phyloP scores from a whole-genome alignment of 2,113 vertebrate species.

The Irena cyanogastra region DNA sequence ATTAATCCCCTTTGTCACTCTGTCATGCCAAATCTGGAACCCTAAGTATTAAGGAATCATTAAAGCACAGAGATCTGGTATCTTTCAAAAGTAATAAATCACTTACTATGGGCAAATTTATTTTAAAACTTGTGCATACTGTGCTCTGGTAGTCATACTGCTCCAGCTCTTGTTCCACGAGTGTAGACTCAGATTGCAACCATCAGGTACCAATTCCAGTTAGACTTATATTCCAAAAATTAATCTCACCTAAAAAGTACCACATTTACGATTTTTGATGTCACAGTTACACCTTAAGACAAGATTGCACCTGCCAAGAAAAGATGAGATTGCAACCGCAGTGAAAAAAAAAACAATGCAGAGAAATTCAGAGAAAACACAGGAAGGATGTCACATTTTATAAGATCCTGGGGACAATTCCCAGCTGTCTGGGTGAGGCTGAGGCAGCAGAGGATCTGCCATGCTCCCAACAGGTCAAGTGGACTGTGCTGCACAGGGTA shows the following conservation, averaged over 20 bases:
- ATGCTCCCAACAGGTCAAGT: background rate
- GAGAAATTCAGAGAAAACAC: background rate
- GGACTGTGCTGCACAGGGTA: background rate
- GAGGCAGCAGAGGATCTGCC: background rate
- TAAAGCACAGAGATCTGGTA: background rate
- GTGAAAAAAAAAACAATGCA: background rate
- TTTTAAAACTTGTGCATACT: background rate
- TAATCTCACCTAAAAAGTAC: background rate
- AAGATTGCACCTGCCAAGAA: background rate
- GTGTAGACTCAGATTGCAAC: background rate
- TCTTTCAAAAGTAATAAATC: background rate
- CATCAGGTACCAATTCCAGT: background rate
- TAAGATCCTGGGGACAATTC: background rate
- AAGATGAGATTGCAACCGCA: fast-evolving
- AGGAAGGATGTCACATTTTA: background rate
- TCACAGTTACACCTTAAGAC: background rate
- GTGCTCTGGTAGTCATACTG: background rate
- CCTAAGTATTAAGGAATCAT: background rate
- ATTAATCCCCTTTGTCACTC: background rate
- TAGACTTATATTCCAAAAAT: background rate
- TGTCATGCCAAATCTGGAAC: background rate
- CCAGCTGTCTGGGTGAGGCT: background rate
- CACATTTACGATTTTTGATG: background rate
- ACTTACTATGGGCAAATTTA: background rate
- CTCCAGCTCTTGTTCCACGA: background rate